These are phyloP conservation scores for Brachyptera putata DNA, from an alignment of 2,888 invertebrate genomes.

Conservation along the genomic window DNA sequence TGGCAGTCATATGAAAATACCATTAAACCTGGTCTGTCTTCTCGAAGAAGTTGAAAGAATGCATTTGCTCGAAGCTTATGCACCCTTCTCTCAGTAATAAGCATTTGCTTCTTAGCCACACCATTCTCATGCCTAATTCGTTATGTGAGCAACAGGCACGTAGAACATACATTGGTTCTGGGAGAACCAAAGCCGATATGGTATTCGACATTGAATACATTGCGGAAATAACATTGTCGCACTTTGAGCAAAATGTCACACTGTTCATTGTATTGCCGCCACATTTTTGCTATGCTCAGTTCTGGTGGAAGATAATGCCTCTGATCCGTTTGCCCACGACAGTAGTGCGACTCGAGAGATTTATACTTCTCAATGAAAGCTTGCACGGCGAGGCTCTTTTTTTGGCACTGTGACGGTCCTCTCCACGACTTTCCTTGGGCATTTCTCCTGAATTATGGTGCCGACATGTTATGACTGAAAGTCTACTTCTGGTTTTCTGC, in stretches of 20 bases:
- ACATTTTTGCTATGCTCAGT: slow-evolving; percentile 27
- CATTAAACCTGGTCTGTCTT: too few relatives aligned
- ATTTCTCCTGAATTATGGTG: too few relatives aligned
- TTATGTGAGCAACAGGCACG: slow-evolving; percentile 25
- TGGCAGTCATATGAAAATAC: too few relatives aligned
- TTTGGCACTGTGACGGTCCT: not conserved
- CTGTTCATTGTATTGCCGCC: slow-evolving; percentile 19
- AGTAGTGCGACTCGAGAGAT: slow-evolving; percentile 23
- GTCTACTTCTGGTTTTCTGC: not conserved
- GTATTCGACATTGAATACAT: slow-evolving; percentile 4
- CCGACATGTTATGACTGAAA: not conserved
- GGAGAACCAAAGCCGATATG: slow-evolving; percentile 6
- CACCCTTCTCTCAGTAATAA: too few relatives aligned
- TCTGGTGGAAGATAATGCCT: slow-evolving; percentile 27
- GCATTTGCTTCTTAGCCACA: too few relatives aligned
- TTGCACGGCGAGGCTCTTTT: not conserved
- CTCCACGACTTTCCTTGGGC: not conserved
- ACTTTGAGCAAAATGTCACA: slow-evolving; percentile 11
- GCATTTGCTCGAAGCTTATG: too few relatives aligned
- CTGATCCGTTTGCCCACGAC: slow-evolving; percentile 18
- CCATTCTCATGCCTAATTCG: slow-evolving; percentile 23
- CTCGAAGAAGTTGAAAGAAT: too few relatives aligned
- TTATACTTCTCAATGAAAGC: not conserved
- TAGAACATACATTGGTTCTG: slow-evolving; percentile 27
- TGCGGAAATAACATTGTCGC: not conserved